A percentile compares a stretch with the other conserved stretches of the same genome.
Conservation (phyloP, 2,113 vertebrate genomes). For the Oryzias woworae region DNA sequence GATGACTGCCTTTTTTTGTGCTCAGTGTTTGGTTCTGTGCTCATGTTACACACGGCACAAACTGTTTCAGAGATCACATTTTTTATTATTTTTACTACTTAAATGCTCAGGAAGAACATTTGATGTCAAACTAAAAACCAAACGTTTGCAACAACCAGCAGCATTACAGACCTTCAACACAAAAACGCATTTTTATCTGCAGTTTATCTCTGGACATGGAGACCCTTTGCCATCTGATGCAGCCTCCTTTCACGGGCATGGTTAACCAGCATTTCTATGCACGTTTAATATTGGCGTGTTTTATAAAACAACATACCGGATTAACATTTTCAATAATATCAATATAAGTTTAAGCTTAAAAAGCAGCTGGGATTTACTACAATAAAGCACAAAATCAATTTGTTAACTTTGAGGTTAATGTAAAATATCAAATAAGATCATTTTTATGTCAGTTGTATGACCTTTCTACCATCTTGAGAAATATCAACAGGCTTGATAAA, state of each 20-base stretch:
- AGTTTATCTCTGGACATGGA: constrained; percentile 67
- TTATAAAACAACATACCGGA: constrained; percentile 21
- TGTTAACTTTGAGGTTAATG: too few species aligned
- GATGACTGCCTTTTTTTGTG: constrained; percentile 5
- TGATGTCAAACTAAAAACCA: too few species aligned
- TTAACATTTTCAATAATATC: constrained; percentile 27
- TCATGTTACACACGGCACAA: background rate
- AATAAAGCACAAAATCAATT: background rate
- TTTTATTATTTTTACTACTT: too few species aligned
- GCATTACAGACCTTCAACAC: constrained; percentile 58
- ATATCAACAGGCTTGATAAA: too few species aligned
- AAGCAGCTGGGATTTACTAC: constrained; percentile 9
- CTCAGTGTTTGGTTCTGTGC: background rate
- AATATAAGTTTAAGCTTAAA: constrained; percentile 11
- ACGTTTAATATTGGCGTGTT: constrained; percentile 45
- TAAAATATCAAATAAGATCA: too few species aligned
- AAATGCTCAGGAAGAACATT: too few species aligned
- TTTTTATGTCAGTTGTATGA: too few species aligned
- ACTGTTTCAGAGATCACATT: background rate
- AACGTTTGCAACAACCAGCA: constrained; percentile 9
- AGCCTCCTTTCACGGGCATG: constrained; percentile 44
- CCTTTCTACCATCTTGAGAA: too few species aligned
- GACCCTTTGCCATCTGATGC: constrained; percentile 56
- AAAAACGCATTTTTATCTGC: constrained; percentile 66
- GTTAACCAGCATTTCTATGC: constrained; percentile 32